phyloP scores from a whole-genome alignment of 30 jellyfish, hydroid and myxozoan species.

The Pseudorhiza aurosa region DNA sequence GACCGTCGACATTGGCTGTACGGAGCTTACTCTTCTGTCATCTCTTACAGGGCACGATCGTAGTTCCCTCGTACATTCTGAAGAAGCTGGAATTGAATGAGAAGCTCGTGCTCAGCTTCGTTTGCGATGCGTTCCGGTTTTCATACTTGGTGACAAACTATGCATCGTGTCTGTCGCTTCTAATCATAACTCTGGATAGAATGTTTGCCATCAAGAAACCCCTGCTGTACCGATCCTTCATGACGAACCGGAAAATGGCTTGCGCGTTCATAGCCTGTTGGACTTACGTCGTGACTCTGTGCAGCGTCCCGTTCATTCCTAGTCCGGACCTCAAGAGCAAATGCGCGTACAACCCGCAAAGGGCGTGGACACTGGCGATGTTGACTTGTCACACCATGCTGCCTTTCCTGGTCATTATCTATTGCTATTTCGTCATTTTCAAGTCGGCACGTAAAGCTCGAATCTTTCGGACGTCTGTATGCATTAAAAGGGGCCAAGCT shows the following conservation, averaged over 20 bases:
- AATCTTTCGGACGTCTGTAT: background rate
- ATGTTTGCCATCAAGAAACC: conserved; percentile 75
- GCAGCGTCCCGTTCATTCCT: conserved; percentile 80
- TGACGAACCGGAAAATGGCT: conserved; percentile 63
- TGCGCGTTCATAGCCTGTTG: conserved; percentile 46
- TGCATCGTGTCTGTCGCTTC: conserved; percentile 66
- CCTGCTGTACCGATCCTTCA: conserved; percentile 45
- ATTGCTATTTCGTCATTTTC: conserved; percentile 57
- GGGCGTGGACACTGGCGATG: conserved; percentile 81
- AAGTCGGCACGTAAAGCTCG: conserved; percentile 53
- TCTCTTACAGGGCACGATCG: conserved; percentile 82
- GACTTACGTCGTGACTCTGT: conserved; percentile 68
- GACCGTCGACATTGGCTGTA: conserved; percentile 69
- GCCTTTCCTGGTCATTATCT: conserved; percentile 69
- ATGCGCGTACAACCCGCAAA: conserved; percentile 66
- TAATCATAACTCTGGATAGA: conserved; percentile 73
- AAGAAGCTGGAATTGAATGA: conserved; percentile 33
- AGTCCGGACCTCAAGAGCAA: background rate
- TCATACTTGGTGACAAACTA: conserved; percentile 86
- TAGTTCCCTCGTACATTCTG: conserved; percentile 77
- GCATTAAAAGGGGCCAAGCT: background rate
- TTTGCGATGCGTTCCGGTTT: conserved; percentile 79
- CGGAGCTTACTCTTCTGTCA: conserved; percentile 68
- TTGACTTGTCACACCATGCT: conserved; percentile 72
- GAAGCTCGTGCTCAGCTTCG: background rate